Base-by-base conservation (phyloP, 2,888 invertebrate genomes). In the Agonum fuliginosum region DNA sequence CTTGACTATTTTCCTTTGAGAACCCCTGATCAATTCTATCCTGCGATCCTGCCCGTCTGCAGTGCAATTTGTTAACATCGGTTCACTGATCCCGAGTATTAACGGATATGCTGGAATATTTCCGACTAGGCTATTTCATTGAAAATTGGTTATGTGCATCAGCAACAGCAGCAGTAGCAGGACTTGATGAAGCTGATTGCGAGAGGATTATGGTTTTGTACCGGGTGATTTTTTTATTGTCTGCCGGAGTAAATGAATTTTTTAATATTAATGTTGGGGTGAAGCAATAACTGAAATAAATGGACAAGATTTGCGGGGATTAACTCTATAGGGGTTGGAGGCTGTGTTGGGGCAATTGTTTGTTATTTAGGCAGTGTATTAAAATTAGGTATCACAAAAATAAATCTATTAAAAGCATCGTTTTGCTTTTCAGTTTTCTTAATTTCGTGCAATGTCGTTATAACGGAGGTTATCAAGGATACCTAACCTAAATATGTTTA, bases 61-160 rank as follows among this genome's bases (percentile, higher is more conserved):
- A n/a, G n/a, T 70, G 46, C 30, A 70, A 70, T 70, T 70, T 70
- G 70, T 70, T 70, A 70, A 70, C 70, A 70, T 46, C 48, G 70
- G 70, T 70, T 70, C 70, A 70, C 27, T 70, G 70, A 70, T 70
- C 70, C 70, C 27, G 67, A n/a, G 37, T 37, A 37, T 37, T 37
- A 37, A 37, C 37, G 37, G 37, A 37, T 37, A 37, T 37, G 37
- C 37, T 10, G 12, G 37, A 37, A 37, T 37, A 37, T 37, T 37
- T 37, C 37, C 37, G n/a, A 37, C 37, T 37, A 37, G 37, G 10
- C 37, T 37, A 12, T 37, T 30, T 37, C 37, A 37, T 37, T 37
- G 37, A 37, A 54, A 54, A 54, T 54, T 54, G 54, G 54, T 12
- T 37, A 37, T 37, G 37, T 37, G 37, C 37, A 37, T 3, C 6